phyloP scores from a whole-genome alignment of 2,113 vertebrate genomes.

The Origma solitaria region DNA sequence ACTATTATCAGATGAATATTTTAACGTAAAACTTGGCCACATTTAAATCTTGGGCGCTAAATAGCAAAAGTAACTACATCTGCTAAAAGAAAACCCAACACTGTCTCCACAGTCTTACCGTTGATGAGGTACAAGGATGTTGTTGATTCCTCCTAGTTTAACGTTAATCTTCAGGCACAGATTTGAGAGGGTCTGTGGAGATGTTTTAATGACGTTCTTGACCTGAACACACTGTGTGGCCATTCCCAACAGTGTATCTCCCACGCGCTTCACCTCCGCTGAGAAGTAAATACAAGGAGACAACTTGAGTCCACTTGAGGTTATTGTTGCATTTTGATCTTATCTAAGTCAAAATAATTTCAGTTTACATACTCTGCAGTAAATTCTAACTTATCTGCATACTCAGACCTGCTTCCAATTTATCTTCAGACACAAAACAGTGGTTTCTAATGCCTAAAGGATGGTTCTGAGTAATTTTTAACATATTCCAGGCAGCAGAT shows the following conservation, averaged over 20 bases:
- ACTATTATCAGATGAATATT: not conserved
- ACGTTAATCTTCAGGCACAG: constrained; percentile 99
- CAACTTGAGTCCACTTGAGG: not conserved
- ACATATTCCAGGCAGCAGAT: not conserved
- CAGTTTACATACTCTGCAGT: not conserved
- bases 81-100: not conserved
- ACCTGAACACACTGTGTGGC: constrained; percentile 98
- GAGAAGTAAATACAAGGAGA: constrained; percentile 6
- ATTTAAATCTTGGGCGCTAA: not conserved
- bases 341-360: not conserved
- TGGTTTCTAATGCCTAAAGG: not conserved
- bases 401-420: not conserved
- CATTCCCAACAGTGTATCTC: constrained; percentile 95
- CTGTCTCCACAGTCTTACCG: constrained; percentile 73
- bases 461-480: not conserved
- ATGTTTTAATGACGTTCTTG: constrained; percentile 99
- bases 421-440: not conserved
- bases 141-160: constrained; percentile 98
- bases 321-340: not conserved
- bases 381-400: not conserved
- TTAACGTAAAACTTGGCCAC: not conserved
- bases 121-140: constrained; percentile 98
- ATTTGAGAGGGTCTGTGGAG: constrained; percentile 97
- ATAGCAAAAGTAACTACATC: not conserved
- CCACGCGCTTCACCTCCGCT: constrained; percentile 98